A percentile compares a stretch with the other conserved stretches of the same genome.
Conservation (phyloP, 2,888 invertebrate genomes). For the Pheosia gnoma region DNA sequence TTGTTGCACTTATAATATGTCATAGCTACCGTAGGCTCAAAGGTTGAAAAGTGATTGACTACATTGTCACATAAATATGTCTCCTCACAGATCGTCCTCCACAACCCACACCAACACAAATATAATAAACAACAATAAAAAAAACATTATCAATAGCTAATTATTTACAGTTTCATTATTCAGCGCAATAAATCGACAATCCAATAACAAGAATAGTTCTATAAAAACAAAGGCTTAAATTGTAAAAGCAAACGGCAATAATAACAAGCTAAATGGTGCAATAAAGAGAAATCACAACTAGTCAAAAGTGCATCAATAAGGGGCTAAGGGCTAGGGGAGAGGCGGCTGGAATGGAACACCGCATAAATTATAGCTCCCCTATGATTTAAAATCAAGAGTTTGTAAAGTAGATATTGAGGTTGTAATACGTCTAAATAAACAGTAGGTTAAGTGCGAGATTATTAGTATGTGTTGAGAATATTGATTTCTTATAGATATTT, state of each 20-base stretch:
- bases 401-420: slow-evolving; percentile 30
- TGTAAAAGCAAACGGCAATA: slow-evolving; percentile 48
- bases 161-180: slow-evolving; percentile 2
- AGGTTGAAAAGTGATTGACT: background rate
- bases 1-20: no score
- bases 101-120: background rate
- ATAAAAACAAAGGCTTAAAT: slow-evolving; percentile 42
- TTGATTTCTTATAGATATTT: no score
- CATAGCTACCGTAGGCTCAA: no score
- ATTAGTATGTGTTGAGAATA: no score
- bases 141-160: slow-evolving; percentile 1
- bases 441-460: no score
- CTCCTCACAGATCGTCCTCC: background rate
- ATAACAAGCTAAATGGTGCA: slow-evolving; percentile 69
- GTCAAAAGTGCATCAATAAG: slow-evolving; percentile 80
- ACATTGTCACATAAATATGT: background rate
- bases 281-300: slow-evolving; percentile 79
- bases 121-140: slow-evolving; percentile 22
- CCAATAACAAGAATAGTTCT: slow-evolving; percentile 15
- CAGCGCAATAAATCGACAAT: slow-evolving; percentile 23
- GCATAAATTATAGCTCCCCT: slow-evolving; percentile 64
- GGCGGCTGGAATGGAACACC: slow-evolving; percentile 55
- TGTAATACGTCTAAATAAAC: slow-evolving; percentile 6
- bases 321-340: slow-evolving; percentile 52
- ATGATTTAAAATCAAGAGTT: slow-evolving; percentile 36